Evolutionary conservation across 2,888 invertebrate genomes (phyloP).

Genomic region (Panorpa germanica): DNA sequence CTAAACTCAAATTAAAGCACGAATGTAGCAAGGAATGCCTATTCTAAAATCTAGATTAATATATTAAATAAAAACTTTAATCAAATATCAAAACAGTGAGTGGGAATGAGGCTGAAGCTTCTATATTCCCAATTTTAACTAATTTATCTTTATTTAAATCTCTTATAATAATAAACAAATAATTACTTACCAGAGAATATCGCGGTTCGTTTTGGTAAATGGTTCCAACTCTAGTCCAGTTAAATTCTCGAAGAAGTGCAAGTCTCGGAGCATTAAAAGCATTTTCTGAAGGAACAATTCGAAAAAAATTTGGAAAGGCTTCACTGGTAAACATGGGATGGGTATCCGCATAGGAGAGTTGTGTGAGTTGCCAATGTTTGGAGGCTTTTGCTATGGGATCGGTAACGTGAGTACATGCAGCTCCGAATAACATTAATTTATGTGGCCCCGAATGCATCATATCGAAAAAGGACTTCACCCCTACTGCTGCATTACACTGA

Average conservation of each 20-base stretch:
- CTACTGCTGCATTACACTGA: slow-evolving; percentile 87
- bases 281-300: slow-evolving; percentile 91
- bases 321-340: slow-evolving; percentile 92
- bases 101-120: neutral
- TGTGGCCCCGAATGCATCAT: slow-evolving; percentile 89
- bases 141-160: neutral
- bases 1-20: too few relatives aligned
- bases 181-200: slow-evolving; percentile 59
- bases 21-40: too few relatives aligned
- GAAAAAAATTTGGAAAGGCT: slow-evolving; percentile 90
- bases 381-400: slow-evolving; percentile 94
- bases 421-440: slow-evolving; percentile 90
- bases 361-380: slow-evolving; percentile 92
- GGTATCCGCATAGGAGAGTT: slow-evolving; percentile 93
- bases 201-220: slow-evolving; percentile 91
- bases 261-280: slow-evolving; percentile 88
- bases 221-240: slow-evolving; percentile 95
- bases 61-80: slow-evolving; percentile 4
- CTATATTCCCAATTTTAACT: neutral
- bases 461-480: slow-evolving; percentile 88
- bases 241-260: slow-evolving; percentile 72
- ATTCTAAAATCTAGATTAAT: slow-evolving; percentile 7
- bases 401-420: slow-evolving; percentile 90
- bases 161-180: neutral
- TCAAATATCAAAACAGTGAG: too few relatives aligned